phyloP scores from a whole-genome alignment of 2,797 vertebrate species.

The Macroramphosus scolopax region DNA sequence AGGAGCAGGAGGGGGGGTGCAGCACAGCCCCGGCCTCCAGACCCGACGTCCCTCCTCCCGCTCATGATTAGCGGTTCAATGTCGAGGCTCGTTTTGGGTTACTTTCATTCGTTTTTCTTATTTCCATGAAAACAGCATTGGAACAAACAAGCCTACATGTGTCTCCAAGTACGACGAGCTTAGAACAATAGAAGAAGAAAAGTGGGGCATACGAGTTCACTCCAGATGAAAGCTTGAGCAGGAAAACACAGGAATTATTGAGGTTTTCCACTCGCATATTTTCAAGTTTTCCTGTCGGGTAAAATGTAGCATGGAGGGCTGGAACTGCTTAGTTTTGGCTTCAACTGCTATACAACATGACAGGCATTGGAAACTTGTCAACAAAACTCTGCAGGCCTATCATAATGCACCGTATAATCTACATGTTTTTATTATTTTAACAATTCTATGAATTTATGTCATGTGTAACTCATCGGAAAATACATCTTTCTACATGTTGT shows the following conservation, averaged over 20 bases:
- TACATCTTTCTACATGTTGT: conserved; percentile 18
- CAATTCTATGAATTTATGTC: conserved; percentile 27
- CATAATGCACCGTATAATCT: conserved; percentile 16
- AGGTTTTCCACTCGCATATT: conserved; percentile 50
- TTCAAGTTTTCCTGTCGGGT: conserved; percentile 39
- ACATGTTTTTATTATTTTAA: conserved; percentile 31
- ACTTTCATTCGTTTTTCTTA: conserved; percentile 60
- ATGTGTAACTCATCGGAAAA: conserved; percentile 21
- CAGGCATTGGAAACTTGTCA: conserved; percentile 51
- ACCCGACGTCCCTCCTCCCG: not conserved
- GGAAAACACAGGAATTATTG: conserved; percentile 55
- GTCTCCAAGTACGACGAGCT: conserved; percentile 21
- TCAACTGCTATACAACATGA: conserved; percentile 21
- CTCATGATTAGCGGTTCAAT: conserved; percentile 58
- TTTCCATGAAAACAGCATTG: conserved; percentile 52
- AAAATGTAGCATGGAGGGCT: conserved; percentile 20
- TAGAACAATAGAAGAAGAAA: conserved; percentile 64
- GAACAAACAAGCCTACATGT: conserved; percentile 59
- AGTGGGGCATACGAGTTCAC: conserved; percentile 54
- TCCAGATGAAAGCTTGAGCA: conserved; percentile 50
- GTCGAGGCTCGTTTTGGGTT: conserved; percentile 51
- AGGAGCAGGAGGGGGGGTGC: conserved; percentile 21
- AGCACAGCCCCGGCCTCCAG: conserved; percentile 25
- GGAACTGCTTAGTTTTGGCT: conserved; percentile 42
- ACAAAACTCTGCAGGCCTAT: too few relatives aligned